These are phyloP conservation scores for Bombus fervidus DNA, from an alignment of 1,140 invertebrate genomes.

Conservation along the genomic window DNA sequence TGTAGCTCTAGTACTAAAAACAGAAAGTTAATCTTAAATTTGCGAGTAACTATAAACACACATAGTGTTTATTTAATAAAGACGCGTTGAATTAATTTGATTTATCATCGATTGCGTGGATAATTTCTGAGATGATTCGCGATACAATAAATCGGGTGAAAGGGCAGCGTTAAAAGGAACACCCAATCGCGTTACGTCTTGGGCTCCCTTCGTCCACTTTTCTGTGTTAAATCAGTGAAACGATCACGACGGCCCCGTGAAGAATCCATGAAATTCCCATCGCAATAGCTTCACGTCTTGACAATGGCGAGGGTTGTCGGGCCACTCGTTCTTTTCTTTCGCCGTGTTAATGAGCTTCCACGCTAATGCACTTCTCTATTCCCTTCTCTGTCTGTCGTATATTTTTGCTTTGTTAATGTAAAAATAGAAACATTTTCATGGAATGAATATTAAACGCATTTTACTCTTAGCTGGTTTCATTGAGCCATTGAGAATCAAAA, in stretches of 20 bases:
- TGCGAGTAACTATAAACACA: too few species aligned
- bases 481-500: neutral
- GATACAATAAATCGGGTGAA: slow-evolving; percentile 44
- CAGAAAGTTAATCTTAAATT: too few species aligned
- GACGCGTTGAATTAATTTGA: too few species aligned
- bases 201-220: slow-evolving; percentile 3
- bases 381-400: neutral
- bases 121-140: slow-evolving; percentile 1
- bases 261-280: slow-evolving; percentile 70
- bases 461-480: neutral
- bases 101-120: neutral
- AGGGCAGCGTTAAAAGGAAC: slow-evolving; percentile 55
- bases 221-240: slow-evolving; percentile 65
- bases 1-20: too few species aligned
- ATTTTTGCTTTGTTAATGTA: neutral
- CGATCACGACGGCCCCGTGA: slow-evolving; percentile 63
- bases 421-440: slow-evolving; percentile 8
- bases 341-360: slow-evolving; percentile 64
- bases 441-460: neutral
- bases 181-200: slow-evolving; percentile 57
- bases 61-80: too few species aligned
- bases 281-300: slow-evolving; percentile 63
- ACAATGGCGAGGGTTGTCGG: slow-evolving; percentile 63
- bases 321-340: slow-evolving; percentile 64
- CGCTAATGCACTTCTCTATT: slow-evolving; percentile 37